Conservation (phyloP, 1,140 invertebrate genomes). For the Atta cephalotes region DNA sequence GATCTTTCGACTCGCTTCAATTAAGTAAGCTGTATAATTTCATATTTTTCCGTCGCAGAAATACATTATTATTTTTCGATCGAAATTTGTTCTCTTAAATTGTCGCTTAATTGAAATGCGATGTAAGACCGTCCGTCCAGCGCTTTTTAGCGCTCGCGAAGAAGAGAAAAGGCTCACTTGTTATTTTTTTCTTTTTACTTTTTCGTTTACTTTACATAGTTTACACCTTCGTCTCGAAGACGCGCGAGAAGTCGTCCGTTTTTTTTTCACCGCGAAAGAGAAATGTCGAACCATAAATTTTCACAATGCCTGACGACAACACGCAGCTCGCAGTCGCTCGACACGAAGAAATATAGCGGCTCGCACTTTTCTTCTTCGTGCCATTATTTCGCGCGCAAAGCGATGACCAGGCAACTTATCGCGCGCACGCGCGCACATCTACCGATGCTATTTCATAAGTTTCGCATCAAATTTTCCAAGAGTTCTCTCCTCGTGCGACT, state of each 20-base stretch:
- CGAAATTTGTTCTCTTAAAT: too few species aligned
- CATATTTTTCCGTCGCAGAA: neutral
- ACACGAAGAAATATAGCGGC: neutral
- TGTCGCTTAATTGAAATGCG: neutral
- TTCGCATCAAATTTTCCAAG: conserved; percentile 1
- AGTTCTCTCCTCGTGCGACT: neutral
- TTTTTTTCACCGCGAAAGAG: neutral
- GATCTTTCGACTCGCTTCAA: neutral
- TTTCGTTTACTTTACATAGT: neutral
- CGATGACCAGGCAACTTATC: conserved; percentile 55
- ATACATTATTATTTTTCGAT: too few species aligned
- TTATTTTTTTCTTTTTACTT: neutral
- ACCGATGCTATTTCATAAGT: conserved; percentile 24
- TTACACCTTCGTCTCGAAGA: neutral
- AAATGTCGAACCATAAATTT: neutral
- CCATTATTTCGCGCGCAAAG: conserved; percentile 58
- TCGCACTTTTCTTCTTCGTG: conserved; percentile 9
- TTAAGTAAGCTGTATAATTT: conserved; percentile 9
- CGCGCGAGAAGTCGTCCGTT: neutral
- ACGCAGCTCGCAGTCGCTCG: neutral
- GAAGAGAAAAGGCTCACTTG: neutral
- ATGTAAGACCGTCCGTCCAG: neutral
- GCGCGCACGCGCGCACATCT: conserved; percentile 35
- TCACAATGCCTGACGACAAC: neutral
- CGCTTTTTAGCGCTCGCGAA: neutral